Evolutionary conservation across 2,113 vertebrate genomes (phyloP), one percentile per base, ranked within the genome.

Genomic region (Dicaeum eximium): DNA sequence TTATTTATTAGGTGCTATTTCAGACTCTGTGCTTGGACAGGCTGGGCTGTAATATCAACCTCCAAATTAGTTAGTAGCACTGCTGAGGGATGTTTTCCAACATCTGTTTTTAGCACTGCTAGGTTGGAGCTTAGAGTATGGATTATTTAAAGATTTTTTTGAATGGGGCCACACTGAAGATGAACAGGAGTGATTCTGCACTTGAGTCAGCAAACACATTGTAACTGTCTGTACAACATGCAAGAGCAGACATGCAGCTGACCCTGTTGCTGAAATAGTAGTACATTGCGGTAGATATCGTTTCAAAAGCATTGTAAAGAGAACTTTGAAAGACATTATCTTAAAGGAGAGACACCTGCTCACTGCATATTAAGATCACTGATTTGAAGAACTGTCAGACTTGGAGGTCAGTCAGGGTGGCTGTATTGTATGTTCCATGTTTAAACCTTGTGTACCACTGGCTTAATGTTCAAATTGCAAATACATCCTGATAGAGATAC

Each of bases 1-100:
- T 89, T 95, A 95, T 92, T 91, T 90, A 93, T 94, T 93, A 90
- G 71, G 85, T 96, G 81, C 50, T 84, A 38, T 83, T 93, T 92
- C 56, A 81, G 53, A 88, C 35, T 92, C 54, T 92, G 30, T 67
- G 62, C 82, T 92, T 86, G 69, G 60, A 77, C 66, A 70, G 45
- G 22, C 57, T 93, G 19, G 16, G 28, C 42, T 96, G 61, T 72
- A 80, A 86, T 92, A 88, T 91, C 92, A 95, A 64, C 74, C 58
- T 72, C 56, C 82, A 80, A 95, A 94, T 93, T 95, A 96, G 87
- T 88, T 95, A 88, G 74, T 58, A 90, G 74, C 85, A 54, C 62
- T 91, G 78, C 74, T 91, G 62, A 69, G 86, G 74, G 78, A 92
- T 88, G 48, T 86, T 93, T 86, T 93, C 80, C 69, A 75, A 91